These are phyloP conservation scores for Euura saliciscinereae DNA, from an alignment of 1,140 invertebrate genomes.

Conservation along the genomic window DNA sequence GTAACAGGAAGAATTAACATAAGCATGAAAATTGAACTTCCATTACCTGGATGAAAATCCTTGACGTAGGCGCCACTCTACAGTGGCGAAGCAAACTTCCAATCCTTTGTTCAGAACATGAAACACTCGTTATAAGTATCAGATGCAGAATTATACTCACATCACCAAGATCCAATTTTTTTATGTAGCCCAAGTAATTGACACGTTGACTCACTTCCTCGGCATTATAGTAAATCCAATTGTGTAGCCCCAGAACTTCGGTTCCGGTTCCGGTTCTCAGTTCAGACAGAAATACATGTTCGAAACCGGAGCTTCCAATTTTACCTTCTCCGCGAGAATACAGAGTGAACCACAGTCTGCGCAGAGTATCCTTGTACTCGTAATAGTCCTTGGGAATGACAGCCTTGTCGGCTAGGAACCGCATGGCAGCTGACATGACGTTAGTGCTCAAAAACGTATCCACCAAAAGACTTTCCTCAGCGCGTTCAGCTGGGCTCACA, in stretches of 20 bases:
- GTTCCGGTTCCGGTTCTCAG: constrained; percentile 55
- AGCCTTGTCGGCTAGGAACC: constrained; percentile 65
- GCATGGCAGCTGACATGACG: constrained; percentile 67
- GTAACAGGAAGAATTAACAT: constrained; percentile 42
- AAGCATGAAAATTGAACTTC: too few relatives aligned
- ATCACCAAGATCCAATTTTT: constrained; percentile 71
- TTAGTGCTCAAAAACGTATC: constrained; percentile 67
- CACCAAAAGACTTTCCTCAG: constrained; percentile 67
- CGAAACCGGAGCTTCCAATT: constrained; percentile 83
- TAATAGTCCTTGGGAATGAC: constrained; percentile 52
- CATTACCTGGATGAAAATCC: constrained; percentile 28
- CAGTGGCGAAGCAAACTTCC: neutral
- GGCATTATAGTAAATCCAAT: constrained; percentile 85
- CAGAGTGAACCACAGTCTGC: constrained; percentile 80
- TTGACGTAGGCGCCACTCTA: constrained; percentile 12
- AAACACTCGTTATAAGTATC: constrained; percentile 8
- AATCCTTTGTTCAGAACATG: neutral
- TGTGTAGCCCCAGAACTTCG: constrained; percentile 82
- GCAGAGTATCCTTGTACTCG: constrained; percentile 73
- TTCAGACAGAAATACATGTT: constrained; percentile 88
- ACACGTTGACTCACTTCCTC: constrained; percentile 71
- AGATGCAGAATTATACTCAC: constrained; percentile 60
- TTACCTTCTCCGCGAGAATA: constrained; percentile 79
- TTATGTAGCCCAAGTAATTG: constrained; percentile 83
- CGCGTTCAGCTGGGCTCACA: constrained; percentile 69